Conservation (phyloP, 2,797 vertebrate genomes). For the Phylloscopus collybita region DNA sequence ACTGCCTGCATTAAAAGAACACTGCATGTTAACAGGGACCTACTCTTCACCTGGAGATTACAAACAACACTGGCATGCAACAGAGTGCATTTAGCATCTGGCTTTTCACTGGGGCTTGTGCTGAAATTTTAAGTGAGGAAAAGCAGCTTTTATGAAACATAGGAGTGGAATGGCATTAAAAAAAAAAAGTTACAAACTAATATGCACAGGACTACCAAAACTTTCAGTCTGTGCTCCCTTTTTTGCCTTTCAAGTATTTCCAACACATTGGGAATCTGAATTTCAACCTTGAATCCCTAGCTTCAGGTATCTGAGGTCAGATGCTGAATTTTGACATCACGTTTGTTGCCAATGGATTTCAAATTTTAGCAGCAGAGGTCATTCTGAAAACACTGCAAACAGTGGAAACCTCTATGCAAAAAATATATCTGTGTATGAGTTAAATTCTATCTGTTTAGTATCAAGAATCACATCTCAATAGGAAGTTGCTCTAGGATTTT, state of each 20-base stretch:
- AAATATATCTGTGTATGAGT: fast-evolving
- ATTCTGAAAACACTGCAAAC: neutral
- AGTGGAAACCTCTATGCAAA: neutral
- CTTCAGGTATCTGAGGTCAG: neutral
- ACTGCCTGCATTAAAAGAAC: neutral
- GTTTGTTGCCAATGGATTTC: neutral
- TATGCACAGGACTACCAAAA: neutral
- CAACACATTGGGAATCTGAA: neutral
- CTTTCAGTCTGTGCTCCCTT: neutral
- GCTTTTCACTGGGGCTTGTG: neutral
- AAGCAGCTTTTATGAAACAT: neutral
- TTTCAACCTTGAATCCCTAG: neutral
- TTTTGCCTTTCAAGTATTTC: neutral
- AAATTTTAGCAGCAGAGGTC: neutral
- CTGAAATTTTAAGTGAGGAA: neutral
- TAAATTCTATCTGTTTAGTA: neutral
- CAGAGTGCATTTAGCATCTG: neutral
- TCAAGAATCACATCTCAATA: neutral
- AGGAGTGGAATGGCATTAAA: neutral
- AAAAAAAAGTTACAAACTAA: neutral
- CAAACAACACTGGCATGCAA: neutral
- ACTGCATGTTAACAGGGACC: neutral
- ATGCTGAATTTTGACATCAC: neutral
- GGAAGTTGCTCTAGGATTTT: neutral
- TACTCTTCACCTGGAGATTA: neutral